A percentile compares a stretch with the other conserved stretches of the same genome.
Conservation (phyloP, 2,888 invertebrate species). For the Endotricha flammealis region DNA sequence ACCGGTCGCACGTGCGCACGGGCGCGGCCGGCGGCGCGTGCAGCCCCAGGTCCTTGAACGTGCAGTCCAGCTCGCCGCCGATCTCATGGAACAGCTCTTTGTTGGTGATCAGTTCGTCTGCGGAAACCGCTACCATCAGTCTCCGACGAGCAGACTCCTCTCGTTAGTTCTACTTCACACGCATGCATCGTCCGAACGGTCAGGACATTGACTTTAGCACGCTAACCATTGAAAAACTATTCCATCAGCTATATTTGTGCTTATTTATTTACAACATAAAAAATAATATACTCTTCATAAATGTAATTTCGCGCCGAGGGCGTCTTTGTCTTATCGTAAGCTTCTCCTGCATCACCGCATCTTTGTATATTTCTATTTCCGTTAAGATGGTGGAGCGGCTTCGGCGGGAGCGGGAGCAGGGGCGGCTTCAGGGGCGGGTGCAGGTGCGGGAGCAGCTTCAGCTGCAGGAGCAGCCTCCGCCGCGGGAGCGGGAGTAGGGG, state of each 20-base stretch:
- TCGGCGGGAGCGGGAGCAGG: slow-evolving; percentile 19
- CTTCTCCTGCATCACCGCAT: neutral
- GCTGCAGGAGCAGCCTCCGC: slow-evolving; percentile 22
- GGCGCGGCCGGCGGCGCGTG: slow-evolving; percentile 28
- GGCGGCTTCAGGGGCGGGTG: slow-evolving; percentile 19
- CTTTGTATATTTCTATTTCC: neutral
- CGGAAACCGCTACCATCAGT: slow-evolving; percentile 51
- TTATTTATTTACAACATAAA: slow-evolving; percentile 50
- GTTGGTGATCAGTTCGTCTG: slow-evolving; percentile 90
- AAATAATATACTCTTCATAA: slow-evolving; percentile 31
- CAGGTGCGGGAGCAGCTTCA: slow-evolving; percentile 20
- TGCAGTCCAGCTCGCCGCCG: slow-evolving; percentile 94
- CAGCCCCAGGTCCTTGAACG: slow-evolving; percentile 85
- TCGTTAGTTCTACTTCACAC: slow-evolving; percentile 24
- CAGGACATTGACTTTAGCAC: slow-evolving; percentile 15
- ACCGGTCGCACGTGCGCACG: slow-evolving; percentile 51
- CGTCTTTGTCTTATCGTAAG: neutral
- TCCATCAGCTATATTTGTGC: slow-evolving; percentile 69
- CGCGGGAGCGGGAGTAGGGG: slow-evolving; percentile 15
- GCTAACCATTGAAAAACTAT: slow-evolving; percentile 40
- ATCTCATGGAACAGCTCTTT: slow-evolving; percentile 96
- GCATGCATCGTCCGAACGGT: slow-evolving; percentile 35
- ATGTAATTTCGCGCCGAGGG: neutral
- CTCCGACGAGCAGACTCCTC: slow-evolving; percentile 17
- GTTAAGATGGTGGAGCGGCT: slow-evolving; percentile 24